Evolutionary conservation across 2,113 vertebrate genomes (phyloP), one percentile per base, ranked within the genome.

Genomic region (Perca flavescens): DNA sequence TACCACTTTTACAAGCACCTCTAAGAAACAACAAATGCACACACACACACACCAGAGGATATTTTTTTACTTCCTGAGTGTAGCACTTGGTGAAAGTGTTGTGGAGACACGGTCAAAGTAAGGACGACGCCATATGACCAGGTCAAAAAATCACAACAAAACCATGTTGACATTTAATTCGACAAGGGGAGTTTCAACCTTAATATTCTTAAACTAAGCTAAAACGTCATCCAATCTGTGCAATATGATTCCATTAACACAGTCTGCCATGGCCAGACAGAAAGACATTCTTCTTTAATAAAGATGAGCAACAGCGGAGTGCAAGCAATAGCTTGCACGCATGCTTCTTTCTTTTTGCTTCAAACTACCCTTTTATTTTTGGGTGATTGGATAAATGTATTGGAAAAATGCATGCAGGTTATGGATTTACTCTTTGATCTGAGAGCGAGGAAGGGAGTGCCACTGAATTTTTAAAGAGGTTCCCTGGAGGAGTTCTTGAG

Each of bases 1-100:
- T 92, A 91, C 81, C 89, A 92, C 91, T 94, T 95, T 93, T 92
- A 92, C 91, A 91, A 92, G 90, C 82, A 87, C 89, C 84, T 89
- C 82, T 80, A 80, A 86, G 86, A 86, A 67, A 74, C 77, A 66
- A 50, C 3, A 34, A 58, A 61, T 8, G 69, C 34, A 31, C 5
- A 74, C 73, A 83, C 53, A 82, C 2, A 77, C 36, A 81, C 77
- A 68, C 69, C 47, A 36, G 70, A 60, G 31, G 76, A 56, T 80
- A 84, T 2, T 71, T 75, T 85, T 76, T 43, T 66, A 40, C 56
- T 68, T 81, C 56, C 72, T 34, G 43, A 71, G 62, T 71, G 75
- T 31, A 36, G 31, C 40, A 31, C 25, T 43, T 31, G 22, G 57
- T 78, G 86, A 79, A 74, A 66, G 57, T 49, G 71, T 71, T 12